phyloP scores from a whole-genome alignment of 1,140 invertebrate species.

The Camponotus vicinus region DNA sequence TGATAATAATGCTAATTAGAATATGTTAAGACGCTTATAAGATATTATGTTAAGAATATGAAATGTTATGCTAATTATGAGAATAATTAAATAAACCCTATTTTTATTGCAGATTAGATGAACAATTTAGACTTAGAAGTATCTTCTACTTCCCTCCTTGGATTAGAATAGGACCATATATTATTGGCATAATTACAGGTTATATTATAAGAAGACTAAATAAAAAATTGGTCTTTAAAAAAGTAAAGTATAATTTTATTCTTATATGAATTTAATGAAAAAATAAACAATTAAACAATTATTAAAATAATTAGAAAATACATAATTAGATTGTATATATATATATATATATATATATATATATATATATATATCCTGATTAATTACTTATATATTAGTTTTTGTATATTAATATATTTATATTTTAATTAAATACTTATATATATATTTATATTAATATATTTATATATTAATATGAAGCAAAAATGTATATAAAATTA shows the following conservation, averaged over 20 bases:
- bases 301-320: background rate
- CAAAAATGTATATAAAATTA: no score
- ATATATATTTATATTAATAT: no score
- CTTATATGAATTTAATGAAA: background rate
- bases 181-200: slow-evolving; percentile 85
- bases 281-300: no score
- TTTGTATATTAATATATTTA: no score
- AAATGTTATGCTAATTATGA: slow-evolving; percentile 5
- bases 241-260: slow-evolving; percentile 73
- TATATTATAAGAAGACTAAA: slow-evolving; percentile 83
- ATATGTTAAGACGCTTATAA: no score
- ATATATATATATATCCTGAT: no score
- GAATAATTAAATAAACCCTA: background rate
- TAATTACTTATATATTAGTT: no score
- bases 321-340: no score
- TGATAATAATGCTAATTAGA: slow-evolving; percentile 6
- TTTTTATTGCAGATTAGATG: slow-evolving; percentile 79
- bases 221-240: slow-evolving; percentile 79
- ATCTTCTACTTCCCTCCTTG: slow-evolving; percentile 86
- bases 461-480: no score
- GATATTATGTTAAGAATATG: no score
- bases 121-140: slow-evolving; percentile 81
- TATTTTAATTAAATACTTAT: no score
- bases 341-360: no score
- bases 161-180: slow-evolving; percentile 86